Base-by-base conservation (phyloP, 2,888 invertebrate genomes). In the Tanytarsus gracilentus region DNA sequence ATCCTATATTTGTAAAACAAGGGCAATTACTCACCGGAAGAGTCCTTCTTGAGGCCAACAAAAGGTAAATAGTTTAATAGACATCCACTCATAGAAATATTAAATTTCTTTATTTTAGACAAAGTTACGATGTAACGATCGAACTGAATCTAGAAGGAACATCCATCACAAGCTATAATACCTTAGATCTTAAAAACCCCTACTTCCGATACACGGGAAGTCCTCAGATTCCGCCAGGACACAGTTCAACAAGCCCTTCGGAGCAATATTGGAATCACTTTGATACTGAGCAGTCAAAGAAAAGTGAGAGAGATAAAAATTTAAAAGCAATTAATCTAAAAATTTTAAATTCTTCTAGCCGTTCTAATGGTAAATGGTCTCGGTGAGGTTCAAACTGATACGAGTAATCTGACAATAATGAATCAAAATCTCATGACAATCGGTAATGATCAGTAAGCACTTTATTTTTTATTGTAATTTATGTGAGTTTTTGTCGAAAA, bases 71-170 rank as follows among this genome's bases (percentile, higher is more conserved):
- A 30, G 1, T 29, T 3, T 3, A n/a, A 29, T 7, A 2, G 14
- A 27, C 29, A 5, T 2, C 18, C 9, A n/a, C 14, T 21, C 7
- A 29, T 14, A 26, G 2, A 2, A 23, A 16, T n/a, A 11, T 49
- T 4, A n/a, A 29, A 23, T 51, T n/a, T 51, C 2, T 18, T 21
- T 33, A 8, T 61, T 58, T 14, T 39, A 83, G 95, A 71, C 99
- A 99, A 78, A 97, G 97, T 68, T 99, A 99, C 70, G 98, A 99
- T 77, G 97, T 99, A 3, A 94, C 96, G 14, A 96, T 99, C 72
- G 94, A 95, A 67, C 76, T 98, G 65, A 84, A 84, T 66, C 80
- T 96, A 63, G 94, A 95, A 71, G 95, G 95, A 36, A 91, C 92
- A 9, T 84, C 83, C 62, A 83, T 86, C 67, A 83, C 86, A 63